Conservation (phyloP, 1,140 invertebrate genomes). For the Brachionus sp. region DNA sequence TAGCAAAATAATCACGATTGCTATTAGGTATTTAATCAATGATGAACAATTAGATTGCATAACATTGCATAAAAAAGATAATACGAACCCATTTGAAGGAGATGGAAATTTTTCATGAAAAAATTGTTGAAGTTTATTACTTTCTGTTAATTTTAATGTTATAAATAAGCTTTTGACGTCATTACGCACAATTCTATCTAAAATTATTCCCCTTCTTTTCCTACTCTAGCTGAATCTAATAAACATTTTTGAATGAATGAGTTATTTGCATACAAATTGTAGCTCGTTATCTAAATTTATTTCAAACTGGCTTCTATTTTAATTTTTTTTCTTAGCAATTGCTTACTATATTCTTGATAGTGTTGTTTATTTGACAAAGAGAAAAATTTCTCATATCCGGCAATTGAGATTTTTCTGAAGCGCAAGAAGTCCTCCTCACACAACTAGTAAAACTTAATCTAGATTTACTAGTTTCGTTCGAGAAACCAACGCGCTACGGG, state of each 20-base stretch:
- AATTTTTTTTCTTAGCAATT: neutral
- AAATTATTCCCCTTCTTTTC: neutral
- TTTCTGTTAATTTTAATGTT: conserved; percentile 20
- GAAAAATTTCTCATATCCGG: neutral
- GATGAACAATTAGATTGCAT: neutral
- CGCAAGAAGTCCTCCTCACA: neutral
- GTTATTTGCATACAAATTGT: conserved; percentile 13
- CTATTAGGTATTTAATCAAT: conserved; percentile 23
- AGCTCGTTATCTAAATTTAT: conserved; percentile 34
- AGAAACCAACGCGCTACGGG: too few relatives aligned
- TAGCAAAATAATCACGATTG: conserved; percentile 2
- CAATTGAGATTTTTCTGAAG: neutral
- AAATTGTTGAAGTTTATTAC: conserved; percentile 26
- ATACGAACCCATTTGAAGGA: neutral
- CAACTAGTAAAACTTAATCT: neutral
- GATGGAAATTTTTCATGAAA: neutral
- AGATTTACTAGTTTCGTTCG: too few relatives aligned
- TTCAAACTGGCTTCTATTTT: neutral
- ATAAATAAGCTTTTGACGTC: conserved; percentile 18
- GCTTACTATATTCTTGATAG: neutral
- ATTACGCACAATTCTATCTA: conserved; percentile 9
- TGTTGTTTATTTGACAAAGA: neutral
- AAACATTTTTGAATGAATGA: neutral
- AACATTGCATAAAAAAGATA: conserved; percentile 24
- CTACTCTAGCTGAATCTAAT: neutral